These are phyloP conservation scores for Cariama cristata DNA, from an alignment of 2,113 vertebrate genomes.

Conservation along the genomic window DNA sequence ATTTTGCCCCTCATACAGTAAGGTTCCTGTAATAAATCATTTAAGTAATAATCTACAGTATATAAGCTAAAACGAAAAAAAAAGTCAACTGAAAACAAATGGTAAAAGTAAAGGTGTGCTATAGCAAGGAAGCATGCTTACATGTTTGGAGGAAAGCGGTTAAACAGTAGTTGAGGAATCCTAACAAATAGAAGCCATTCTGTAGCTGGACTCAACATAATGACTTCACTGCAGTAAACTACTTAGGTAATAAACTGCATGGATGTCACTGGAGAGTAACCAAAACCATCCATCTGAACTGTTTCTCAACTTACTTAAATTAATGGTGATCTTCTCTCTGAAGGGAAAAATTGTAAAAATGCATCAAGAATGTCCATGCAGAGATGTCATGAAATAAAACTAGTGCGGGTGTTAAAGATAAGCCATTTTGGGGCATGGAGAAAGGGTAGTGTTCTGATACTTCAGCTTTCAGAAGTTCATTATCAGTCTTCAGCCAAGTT, in stretches of 20 bases:
- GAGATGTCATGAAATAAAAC: slow-evolving; percentile 34
- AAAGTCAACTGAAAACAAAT: not conserved
- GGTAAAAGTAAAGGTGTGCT: not conserved
- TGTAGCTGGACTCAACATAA: not conserved
- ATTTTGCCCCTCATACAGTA: slow-evolving; percentile 72
- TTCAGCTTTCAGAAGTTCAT: not conserved
- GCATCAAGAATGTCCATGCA: not conserved
- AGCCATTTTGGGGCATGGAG: not conserved
- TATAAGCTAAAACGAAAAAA: slow-evolving; percentile 6
- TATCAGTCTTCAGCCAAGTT: not conserved
- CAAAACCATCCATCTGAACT: slow-evolving; percentile 33
- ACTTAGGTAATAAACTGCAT: slow-evolving; percentile 70
- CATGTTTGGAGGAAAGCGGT: not conserved
- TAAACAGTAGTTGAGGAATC: not conserved
- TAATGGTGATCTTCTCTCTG: slow-evolving; percentile 3
- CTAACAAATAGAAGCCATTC: not conserved
- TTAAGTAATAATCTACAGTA: slow-evolving; percentile 73
- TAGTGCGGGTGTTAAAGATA: not conserved
- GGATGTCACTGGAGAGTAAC: slow-evolving; percentile 22
- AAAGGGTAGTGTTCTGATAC: not conserved
- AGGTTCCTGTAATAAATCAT: slow-evolving; percentile 75
- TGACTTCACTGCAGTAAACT: slow-evolving; percentile 40
- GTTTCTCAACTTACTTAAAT: slow-evolving; percentile 41
- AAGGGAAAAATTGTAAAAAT: slow-evolving; percentile 28
- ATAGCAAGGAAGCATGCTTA: not conserved